These are phyloP conservation scores for Camponotus pennsylvanicus DNA, from an alignment of 1,140 invertebrate species.

Conservation along the genomic window DNA sequence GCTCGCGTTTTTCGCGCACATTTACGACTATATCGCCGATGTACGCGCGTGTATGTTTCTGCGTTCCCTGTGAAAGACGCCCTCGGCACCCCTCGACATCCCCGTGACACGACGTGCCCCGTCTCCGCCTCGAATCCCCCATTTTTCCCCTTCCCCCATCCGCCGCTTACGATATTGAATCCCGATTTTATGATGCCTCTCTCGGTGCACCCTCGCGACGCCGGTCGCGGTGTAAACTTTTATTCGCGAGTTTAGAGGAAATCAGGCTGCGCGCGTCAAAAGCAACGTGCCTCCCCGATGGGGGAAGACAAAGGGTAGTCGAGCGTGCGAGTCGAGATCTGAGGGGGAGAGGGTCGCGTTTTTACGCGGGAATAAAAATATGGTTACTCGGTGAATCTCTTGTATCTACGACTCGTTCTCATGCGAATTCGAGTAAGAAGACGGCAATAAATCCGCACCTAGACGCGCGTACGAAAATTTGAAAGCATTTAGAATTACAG, in stretches of 20 bases:
- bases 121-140: background rate
- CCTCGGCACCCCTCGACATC: conserved; percentile 79
- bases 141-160: background rate
- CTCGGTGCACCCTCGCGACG: conserved; percentile 54
- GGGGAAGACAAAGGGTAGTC: conserved; percentile 51
- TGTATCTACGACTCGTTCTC: background rate
- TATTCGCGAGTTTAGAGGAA: conserved; percentile 80
- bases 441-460: background rate
- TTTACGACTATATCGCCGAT: conserved; percentile 30
- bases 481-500: background rate
- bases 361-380: conserved; percentile 72
- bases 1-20: background rate
- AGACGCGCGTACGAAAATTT: background rate
- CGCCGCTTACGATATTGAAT: conserved; percentile 78
- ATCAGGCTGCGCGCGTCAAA: conserved; percentile 64
- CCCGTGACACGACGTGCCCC: conserved; percentile 79
- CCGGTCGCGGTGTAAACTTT: conserved; percentile 79
- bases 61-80: conserved; percentile 21
- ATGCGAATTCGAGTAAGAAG: background rate
- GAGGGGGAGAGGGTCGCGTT: background rate
- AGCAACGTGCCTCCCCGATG: conserved; percentile 3
- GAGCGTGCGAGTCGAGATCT: conserved; percentile 42
- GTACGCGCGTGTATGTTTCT: conserved; percentile 8
- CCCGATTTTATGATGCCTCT: conserved; percentile 79
- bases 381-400: conserved; percentile 34